Evolutionary conservation across 2,888 invertebrate species (phyloP).

Genomic region (Rambutsinella grinnellia): DNA sequence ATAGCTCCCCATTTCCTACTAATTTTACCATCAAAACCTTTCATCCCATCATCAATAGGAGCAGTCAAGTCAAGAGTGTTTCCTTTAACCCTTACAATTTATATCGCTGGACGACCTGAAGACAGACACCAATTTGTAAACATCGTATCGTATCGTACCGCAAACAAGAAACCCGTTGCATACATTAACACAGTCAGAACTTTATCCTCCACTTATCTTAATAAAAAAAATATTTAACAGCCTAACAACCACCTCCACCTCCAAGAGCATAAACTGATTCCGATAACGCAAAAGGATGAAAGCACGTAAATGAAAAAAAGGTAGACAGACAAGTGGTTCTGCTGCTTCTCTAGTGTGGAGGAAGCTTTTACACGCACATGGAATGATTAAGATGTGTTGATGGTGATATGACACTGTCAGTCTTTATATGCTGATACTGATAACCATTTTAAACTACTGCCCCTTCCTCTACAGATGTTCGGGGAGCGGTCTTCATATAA

Average conservation of each 20-base stretch:
- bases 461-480: no score
- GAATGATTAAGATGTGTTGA: conserved; percentile 31
- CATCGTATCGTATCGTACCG: conserved; percentile 12
- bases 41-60: conserved; percentile 8
- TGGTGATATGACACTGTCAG: conserved; percentile 45
- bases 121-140: conserved; percentile 52
- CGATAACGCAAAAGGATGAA: neutral
- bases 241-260: neutral
- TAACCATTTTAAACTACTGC: conserved; percentile 10
- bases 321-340: neutral
- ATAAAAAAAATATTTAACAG: neutral
- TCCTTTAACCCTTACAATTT: neutral
- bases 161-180: conserved; percentile 47
- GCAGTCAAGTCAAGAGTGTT: neutral
- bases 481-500: no score
- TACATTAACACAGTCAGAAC: conserved; percentile 24
- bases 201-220: neutral
- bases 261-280: neutral
- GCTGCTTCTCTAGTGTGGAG: neutral
- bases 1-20: conserved; percentile 8
- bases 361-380: neutral
- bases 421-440: conserved; percentile 18
- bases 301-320: neutral
- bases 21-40: conserved; percentile 15
- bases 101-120: conserved; percentile 5